Base-by-base conservation (phyloP, 2,888 invertebrate genomes). In the Hirtodrosophila duncani region DNA sequence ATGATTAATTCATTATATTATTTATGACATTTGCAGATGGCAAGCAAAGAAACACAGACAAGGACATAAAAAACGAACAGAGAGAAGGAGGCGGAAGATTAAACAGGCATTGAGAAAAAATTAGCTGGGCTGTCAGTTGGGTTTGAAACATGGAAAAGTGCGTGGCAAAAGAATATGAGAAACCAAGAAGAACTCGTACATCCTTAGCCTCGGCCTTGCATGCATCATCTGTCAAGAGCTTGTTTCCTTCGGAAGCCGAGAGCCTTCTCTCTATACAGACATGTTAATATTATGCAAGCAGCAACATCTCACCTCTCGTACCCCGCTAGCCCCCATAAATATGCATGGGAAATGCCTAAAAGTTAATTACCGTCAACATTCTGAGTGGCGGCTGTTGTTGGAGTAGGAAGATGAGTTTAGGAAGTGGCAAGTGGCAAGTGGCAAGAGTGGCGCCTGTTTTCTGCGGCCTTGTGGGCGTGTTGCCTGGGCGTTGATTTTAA, bases 291-390 rank as follows among this genome's bases (percentile, higher is more conserved):
- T 68, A 80, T 74, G 79, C 74, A 64, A 62, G 60, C 56, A 44
- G 39, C 20, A 43, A 30, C 31, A 41, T 33, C 33, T 34, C 16
- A 21, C 21, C 33, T 23, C 23, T 14, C 6, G 8, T 13, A n/a
- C 34, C 16, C 26, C 14, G 10, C 21, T 26, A 39, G 31, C 30
- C 39, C 52, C 55, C 61, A 75, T 80, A 77, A 77, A 77, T 77
- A 77, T 77, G 75, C 78, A 77, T 77, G 49, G 74, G 63, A 77
- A 77, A 77, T 77, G 74, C 78, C 81, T 81, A 80, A 77, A 77
- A 77, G 75, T 77, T 77, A 77, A 77, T 77, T 77, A 77, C 81
- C 81, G 67, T 63, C 74, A 78, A 68, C 69, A 57, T 67, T 70
- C 66, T 68, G 80, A 77, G 80, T 77, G 77, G 77, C 77, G 62